Base-by-base conservation (phyloP, 2,888 invertebrate genomes). In the Catocala sponsa region DNA sequence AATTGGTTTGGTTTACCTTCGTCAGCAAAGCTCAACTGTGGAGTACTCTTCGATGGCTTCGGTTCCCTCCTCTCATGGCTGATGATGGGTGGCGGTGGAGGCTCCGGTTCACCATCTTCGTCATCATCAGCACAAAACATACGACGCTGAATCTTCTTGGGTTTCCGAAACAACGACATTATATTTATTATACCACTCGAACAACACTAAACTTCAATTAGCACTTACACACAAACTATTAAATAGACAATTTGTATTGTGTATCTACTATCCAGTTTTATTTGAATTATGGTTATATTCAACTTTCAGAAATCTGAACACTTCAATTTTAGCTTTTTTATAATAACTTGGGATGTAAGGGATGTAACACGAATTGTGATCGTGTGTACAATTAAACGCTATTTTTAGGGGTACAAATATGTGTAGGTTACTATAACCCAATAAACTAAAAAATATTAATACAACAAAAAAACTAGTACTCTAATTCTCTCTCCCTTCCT, bases 151-250 rank as follows among this genome's bases (percentile, higher is more conserved):
- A 98, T 97, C 86, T 96, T 97, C 84, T 98, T 97, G 0, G 98
- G 98, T 92, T 98, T 98, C 80, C 97, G 97, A 91, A 98, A 98
- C 73, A 98, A 87, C 62, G 98, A 97, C 97, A 98, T 97, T 79
- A 64, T 81, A 35, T 15, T 38, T 10, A 46, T 38, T 65, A n/a
- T 42, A 42, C 32, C 9, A 42, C 35, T 15, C 11, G 35, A 32
- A 35, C 5, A 25, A 11, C 9, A 32, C 6, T 49, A 6, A 51
- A 35, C 33, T 32, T 6, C 6, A 35, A n/a, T 13, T 51, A 1
- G 12, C 51, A 52, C 33, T 49, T 49, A 11, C 11, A 35, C 50
- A 50, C 25, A 12, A 7, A 42, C 10, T n/a, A 10, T 11, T 42
- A 9, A 42, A 7, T 42, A 25, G 4, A 25, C 0, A 25, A 25